These are phyloP conservation scores for Pipistrellus nathusii DNA, from an alignment of 2,797 vertebrate species.

Conservation along the genomic window DNA sequence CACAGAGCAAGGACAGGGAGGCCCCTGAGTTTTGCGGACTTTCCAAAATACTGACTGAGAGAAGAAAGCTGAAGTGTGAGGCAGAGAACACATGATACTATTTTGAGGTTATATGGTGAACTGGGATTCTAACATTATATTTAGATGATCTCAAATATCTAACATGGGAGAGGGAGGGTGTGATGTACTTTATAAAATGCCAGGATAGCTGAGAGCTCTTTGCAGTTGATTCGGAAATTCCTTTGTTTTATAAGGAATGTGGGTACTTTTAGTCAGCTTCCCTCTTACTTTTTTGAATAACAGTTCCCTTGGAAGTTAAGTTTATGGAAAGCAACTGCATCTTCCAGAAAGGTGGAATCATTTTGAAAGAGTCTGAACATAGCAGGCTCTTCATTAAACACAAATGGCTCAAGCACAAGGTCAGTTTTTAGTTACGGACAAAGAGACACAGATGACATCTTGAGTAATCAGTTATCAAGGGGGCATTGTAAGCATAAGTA, in stretches of 20 bases:
- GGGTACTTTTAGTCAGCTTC: background rate
- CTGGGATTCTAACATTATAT: background rate
- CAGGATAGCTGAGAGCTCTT: background rate
- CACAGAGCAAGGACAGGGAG: conserved; percentile 79
- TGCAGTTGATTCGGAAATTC: background rate
- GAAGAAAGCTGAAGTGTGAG: conserved; percentile 73
- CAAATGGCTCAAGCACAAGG: background rate
- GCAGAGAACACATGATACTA: conserved; percentile 36
- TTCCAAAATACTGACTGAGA: conserved; percentile 83
- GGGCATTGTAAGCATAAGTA: background rate
- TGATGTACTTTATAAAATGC: background rate
- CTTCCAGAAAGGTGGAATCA: background rate
- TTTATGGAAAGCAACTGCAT: background rate
- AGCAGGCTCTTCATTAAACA: background rate
- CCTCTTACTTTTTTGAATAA: background rate
- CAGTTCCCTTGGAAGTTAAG: conserved; percentile 10
- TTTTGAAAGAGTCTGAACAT: conserved; percentile 24
- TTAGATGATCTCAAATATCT: background rate
- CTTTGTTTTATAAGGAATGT: background rate
- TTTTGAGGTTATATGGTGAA: background rate
- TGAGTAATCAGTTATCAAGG: background rate
- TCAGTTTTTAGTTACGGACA: background rate
- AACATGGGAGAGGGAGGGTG: conserved; percentile 42
- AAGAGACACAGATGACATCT: background rate
- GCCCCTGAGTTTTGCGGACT: conserved; percentile 83